Evolutionary conservation across 1,140 invertebrate species (phyloP), one percentile per base, ranked within the genome.

Genomic region (Drosophila eugracilis): DNA sequence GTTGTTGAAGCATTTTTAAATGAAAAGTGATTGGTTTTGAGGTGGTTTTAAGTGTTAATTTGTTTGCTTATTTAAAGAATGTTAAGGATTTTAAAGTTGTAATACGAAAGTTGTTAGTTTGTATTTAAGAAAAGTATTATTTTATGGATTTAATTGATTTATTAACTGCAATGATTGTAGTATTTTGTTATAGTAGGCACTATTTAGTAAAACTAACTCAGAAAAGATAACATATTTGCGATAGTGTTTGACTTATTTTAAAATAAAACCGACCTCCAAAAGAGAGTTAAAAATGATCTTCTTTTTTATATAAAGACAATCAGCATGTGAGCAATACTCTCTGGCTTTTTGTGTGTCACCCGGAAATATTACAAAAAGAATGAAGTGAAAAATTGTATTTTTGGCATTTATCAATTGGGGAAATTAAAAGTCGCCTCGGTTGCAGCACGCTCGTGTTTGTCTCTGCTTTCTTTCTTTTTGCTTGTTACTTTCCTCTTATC

Each of bases 361-460:
- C 65, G 66, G 66, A 70, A 70, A 57, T 48, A 32, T 28, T 41
- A 21, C 26, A 17, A 28, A 48, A 26, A 21, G 60, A 47, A 55
- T 14, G 34, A 57, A 47, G 48, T 14, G 34, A 57, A 71, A n/a
- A 55, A 10, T 41, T 50, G 22, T 32, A 36, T 69, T 53, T 67
- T 44, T 53, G 45, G 45, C 36, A 12, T 67, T 69, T 69, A 69
- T 69, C 62, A 67, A 67, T 69, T 45, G 48, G 66, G 66, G 65
- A 70, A 70, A 70, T 70, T 57, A 26, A 70, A 32, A 47, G 22
- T 53, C 17, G 28, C 36, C 6, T 12, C 28, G 28, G 15, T 42
- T 67, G 60, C 63, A 52, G 65, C 65, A 67, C 60, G 47, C 60
- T 50, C 37, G 12, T 34, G n/a, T 26, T 32, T 32, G 6, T 12